Base-by-base conservation (phyloP, 2,113 vertebrate genomes). In the Campylorhamphus procurvoides region DNA sequence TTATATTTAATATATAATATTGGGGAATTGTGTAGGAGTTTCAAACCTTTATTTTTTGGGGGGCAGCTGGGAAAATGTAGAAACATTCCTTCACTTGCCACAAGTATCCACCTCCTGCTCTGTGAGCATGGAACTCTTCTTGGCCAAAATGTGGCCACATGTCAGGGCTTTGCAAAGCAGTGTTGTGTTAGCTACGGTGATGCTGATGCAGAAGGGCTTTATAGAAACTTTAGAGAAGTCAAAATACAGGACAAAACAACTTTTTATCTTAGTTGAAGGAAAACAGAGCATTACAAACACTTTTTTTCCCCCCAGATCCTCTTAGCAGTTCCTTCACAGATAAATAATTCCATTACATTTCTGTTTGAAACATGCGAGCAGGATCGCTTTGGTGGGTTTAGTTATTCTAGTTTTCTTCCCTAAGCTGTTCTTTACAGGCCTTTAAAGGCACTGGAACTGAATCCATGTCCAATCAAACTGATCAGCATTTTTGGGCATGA, bases 91-190 rank as follows among this genome's bases (percentile, higher is more conserved):
- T 50, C 19, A 0, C 14, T 87, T 69, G 19, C 20, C 29, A 39
- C 53, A 50, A 56, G 14, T 10, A 20, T 16, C 10, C 14, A 5
- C 46, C 7, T 66, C 42, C 22, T 25, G 4, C 49, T 42, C 49
- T 11, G 14, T 9, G 49, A 11, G n/a, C 7, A 0, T 12, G 40
- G 55, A 53, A 60, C 60, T 44, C 35, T n/a, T 18, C 40, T n/a
- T 17, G 35, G 14, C 31, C 44, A 52, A 19, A 47, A 31, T 1
- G 13, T 0, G 6, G 25, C 1, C 47, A 24, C 0, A 0, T 4
- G 19, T 44, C 13, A 16, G n/a, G 6, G 24, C 6, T 77, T 23
- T 84, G 50, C 35, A 50, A 31, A 87, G 66, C 12, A 12, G 10
- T 8, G 2, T 3, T 49, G 46, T 71, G 44, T 92, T 52, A 69